Evolutionary conservation across 2,797 vertebrate species (phyloP), one percentile per base, ranked within the genome.

Genomic region (Pelobates cultripes): DNA sequence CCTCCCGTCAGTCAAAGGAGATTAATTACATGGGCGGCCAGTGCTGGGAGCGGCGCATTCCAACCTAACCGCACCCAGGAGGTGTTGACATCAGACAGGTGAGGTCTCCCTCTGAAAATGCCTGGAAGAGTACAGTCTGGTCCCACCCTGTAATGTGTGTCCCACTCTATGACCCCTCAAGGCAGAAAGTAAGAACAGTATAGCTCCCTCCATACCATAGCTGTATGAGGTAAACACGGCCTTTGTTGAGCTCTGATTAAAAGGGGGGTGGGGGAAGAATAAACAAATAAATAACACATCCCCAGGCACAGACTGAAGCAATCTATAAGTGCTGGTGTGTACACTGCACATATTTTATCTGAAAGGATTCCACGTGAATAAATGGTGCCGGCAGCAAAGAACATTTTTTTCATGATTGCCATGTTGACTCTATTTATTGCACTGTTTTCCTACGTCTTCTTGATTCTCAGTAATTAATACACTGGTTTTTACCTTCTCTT

Each of bases 81-180:
- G 88, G 91, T 91, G 93, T 91, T 94, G 92, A 94, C 91, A 94
- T 88, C 89, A 87, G 91, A 91, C 92, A 92, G 90, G 93, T 90
- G 91, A 92, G 85, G 91, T 89, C 85, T 88, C 88, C 85, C 85
- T 84, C 87, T 87, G 87, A 82, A 85, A 81, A 70, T 5, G 82
- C 85, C 86, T 75, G 67, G 77, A 86, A 79, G 86, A 14, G 0
- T 70, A 47, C 84, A 85, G 82, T 74, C 70, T 80, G 68, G 71
- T 80, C 69, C 67, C 0, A 79, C 82, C 82, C 77, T 72, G 42
- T 57, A 80, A 79, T 84, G 44, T 76, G 43, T 73, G 85, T 75
- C 67, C 45, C 72, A 44, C 76, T 77, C 71, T 17, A n/a, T 8
- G 42, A 17, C 15, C 82, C 87, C 85, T 57, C 44, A 3, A 75